phyloP scores from a whole-genome alignment of 1,140 invertebrate genomes.

The Euura saliciscinereae region DNA sequence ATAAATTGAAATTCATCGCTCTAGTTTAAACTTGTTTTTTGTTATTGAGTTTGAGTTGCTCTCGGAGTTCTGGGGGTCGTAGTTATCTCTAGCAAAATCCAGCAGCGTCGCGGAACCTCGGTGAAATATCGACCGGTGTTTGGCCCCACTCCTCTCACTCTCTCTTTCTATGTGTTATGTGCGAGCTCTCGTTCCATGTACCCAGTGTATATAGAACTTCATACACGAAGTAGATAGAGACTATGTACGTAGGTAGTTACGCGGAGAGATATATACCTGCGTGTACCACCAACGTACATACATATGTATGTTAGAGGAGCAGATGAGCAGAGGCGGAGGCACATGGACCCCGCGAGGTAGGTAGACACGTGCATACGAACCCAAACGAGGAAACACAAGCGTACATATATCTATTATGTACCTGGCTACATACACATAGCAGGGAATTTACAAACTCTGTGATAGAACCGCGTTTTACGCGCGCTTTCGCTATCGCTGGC shows the following conservation, averaged over 20 bases:
- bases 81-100: background rate
- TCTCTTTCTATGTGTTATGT: conserved; percentile 22
- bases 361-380: too few species aligned
- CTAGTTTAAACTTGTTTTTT: background rate
- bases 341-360: too few species aligned
- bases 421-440: too few species aligned
- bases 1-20: background rate
- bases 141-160: conserved; percentile 21
- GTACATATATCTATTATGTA: too few species aligned
- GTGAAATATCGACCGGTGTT: conserved; percentile 52
- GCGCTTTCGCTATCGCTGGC: conserved; percentile 56
- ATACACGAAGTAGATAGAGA: background rate
- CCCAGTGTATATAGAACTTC: background rate
- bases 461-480: background rate
- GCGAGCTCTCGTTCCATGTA: conserved; percentile 12
- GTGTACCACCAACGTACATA: background rate
- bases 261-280: background rate
- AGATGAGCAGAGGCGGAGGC: too few species aligned
- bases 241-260: background rate
- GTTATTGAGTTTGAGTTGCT: background rate
- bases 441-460: background rate
- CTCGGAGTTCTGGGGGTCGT: background rate
- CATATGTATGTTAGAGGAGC: background rate
- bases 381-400: too few species aligned
- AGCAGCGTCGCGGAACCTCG: conserved; percentile 31